phyloP scores from a whole-genome alignment of 2,797 vertebrate species.

The Pseudopleuronectes americanus region DNA sequence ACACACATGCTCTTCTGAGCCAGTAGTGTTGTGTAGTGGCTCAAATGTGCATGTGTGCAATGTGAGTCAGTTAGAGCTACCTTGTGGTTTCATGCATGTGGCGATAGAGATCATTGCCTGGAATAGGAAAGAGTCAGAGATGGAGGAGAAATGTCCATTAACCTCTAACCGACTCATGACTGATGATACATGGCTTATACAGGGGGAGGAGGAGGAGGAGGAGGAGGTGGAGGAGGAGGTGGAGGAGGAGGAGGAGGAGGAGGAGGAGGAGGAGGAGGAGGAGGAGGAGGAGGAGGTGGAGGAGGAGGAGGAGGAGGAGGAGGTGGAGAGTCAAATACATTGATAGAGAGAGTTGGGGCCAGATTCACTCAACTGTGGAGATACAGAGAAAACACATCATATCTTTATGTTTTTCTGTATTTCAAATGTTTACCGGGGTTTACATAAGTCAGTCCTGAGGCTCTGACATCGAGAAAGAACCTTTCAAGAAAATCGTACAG shows the following conservation, averaged over 20 bases:
- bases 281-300: not conserved
- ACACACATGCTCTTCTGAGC: not conserved
- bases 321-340: not conserved
- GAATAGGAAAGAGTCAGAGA: slow-evolving; percentile 14
- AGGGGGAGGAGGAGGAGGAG: not conserved
- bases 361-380: too few species aligned
- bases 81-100: slow-evolving; percentile 38
- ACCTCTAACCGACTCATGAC: slow-evolving; percentile 40
- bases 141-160: slow-evolving; percentile 14
- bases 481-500: too few species aligned
- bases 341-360: too few species aligned
- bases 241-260: not conserved
- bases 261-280: not conserved
- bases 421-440: too few species aligned
- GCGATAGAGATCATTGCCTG: slow-evolving; percentile 31
- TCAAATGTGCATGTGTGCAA: slow-evolving; percentile 34
- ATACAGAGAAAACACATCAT: too few species aligned
- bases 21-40: not conserved
- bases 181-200: slow-evolving; percentile 1
- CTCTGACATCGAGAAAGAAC: too few species aligned
- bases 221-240: not conserved
- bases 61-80: slow-evolving; percentile 16
- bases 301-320: not conserved
- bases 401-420: too few species aligned
- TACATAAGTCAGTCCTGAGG: too few species aligned